Conservation (phyloP, 2,888 invertebrate species). For the Nowickia ferox region DNA sequence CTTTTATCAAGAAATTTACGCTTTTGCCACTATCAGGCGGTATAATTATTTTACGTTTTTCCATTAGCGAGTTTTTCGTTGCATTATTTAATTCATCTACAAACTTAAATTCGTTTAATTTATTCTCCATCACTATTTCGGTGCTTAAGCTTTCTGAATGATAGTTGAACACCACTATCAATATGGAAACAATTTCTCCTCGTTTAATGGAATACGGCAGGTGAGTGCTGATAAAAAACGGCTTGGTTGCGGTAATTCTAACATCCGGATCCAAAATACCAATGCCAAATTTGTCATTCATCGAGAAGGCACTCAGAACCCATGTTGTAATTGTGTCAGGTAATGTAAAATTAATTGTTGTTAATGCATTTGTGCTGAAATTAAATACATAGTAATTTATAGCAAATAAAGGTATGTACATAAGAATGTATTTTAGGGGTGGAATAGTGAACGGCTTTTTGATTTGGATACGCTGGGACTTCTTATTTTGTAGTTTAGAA, state of each 20-base stretch:
- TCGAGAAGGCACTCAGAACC: slow-evolving; percentile 91
- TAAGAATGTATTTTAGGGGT: background rate
- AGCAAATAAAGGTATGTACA: background rate
- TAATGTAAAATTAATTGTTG: slow-evolving; percentile 84
- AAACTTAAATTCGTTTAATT: slow-evolving; percentile 90
- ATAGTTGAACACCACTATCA: slow-evolving; percentile 93
- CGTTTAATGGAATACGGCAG: slow-evolving; percentile 90
- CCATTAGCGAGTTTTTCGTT: background rate
- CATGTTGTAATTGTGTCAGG: slow-evolving; percentile 92
- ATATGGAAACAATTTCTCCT: slow-evolving; percentile 93
- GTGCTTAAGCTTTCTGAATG: slow-evolving; percentile 89
- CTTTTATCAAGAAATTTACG: slow-evolving; percentile 88
- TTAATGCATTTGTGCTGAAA: background rate
- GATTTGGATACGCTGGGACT: too few relatives aligned
- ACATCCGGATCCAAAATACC: slow-evolving; percentile 85
- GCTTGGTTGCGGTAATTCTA: slow-evolving; percentile 88
- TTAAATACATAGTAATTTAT: background rate
- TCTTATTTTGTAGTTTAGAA: too few relatives aligned
- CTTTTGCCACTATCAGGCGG: slow-evolving; percentile 87
- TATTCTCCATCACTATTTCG: slow-evolving; percentile 91
- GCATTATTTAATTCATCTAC: background rate
- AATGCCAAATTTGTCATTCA: slow-evolving; percentile 89
- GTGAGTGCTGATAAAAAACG: slow-evolving; percentile 89
- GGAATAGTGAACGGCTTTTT: too few relatives aligned
- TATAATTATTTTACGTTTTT: slow-evolving; percentile 84